Conservation (phyloP, 2,113 vertebrate species). For the Cranoglanis bouderius region DNA sequence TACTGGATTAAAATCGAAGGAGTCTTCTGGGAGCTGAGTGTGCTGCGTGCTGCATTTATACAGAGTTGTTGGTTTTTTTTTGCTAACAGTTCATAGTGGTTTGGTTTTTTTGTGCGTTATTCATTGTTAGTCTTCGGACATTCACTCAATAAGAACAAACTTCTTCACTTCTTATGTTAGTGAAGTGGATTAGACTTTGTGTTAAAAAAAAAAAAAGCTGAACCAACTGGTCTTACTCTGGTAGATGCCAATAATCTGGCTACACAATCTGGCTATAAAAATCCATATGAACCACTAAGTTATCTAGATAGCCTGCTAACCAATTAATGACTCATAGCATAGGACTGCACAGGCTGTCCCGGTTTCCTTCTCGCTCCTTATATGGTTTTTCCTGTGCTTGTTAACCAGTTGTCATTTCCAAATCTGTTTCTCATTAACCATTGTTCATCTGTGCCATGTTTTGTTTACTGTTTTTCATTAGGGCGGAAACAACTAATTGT, state of each 20-base stretch:
- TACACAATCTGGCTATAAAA: background rate
- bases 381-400: background rate
- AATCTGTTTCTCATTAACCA: background rate
- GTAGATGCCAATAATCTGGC: background rate
- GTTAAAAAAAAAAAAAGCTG: too few relatives aligned
- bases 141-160: background rate
- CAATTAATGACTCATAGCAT: too few relatives aligned
- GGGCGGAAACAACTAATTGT: background rate
- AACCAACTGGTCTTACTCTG: background rate
- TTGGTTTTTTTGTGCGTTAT: background rate
- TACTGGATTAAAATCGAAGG: background rate
- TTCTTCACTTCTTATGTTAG: background rate
- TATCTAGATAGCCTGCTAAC: background rate
- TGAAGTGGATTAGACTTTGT: background rate
- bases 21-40: background rate
- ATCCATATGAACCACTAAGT: background rate
- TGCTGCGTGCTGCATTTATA: background rate
- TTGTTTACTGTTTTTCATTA: background rate
- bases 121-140: background rate
- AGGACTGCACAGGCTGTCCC: background rate
- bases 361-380: background rate
- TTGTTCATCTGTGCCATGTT: background rate
- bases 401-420: background rate
- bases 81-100: background rate
- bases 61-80: background rate